These are phyloP conservation scores for Luidia sarsii DNA, from an alignment of 53 echinoderm and acorn worm genomes.

Conservation along the genomic window DNA sequence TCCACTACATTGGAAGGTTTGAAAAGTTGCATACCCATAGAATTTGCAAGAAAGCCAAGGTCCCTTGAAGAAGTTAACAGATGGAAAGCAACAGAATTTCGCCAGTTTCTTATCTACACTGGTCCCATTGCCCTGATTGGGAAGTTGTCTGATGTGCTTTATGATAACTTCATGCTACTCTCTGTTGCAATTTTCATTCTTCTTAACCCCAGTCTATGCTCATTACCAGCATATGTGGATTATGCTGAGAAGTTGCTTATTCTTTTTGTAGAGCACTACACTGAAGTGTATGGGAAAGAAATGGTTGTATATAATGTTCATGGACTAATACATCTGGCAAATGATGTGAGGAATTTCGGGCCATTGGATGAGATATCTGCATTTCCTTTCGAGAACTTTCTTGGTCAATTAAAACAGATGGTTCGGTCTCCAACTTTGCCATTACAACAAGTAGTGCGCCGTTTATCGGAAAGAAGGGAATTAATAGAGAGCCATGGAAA, in stretches of 20 bases:
- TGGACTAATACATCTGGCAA: slow-evolving; percentile 30
- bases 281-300: slow-evolving; percentile 41
- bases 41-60: slow-evolving; percentile 51
- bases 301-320: slow-evolving; percentile 63
- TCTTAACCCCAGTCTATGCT: too few relatives aligned
- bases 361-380: slow-evolving; percentile 29
- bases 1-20: background rate
- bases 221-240: background rate
- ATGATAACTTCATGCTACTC: slow-evolving; percentile 17
- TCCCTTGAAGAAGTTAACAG: slow-evolving; percentile 28
- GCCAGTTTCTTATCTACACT: slow-evolving; percentile 51
- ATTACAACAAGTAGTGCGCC: background rate
- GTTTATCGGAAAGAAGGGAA: background rate
- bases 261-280: too few relatives aligned
- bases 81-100: slow-evolving; percentile 60
- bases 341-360: slow-evolving; percentile 28
- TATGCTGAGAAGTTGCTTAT: slow-evolving; percentile 16
- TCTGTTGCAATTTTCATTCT: too few relatives aligned
- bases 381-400: slow-evolving; percentile 46
- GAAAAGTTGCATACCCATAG: background rate
- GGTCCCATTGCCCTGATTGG: slow-evolving; percentile 37
- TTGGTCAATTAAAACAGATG: slow-evolving; percentile 9
- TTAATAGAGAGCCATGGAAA: too few relatives aligned
- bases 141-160: slow-evolving; percentile 10
- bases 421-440: slow-evolving; percentile 4